Evolutionary conservation across 1,140 invertebrate species (phyloP).

Genomic region (Eueides isabella): DNA sequence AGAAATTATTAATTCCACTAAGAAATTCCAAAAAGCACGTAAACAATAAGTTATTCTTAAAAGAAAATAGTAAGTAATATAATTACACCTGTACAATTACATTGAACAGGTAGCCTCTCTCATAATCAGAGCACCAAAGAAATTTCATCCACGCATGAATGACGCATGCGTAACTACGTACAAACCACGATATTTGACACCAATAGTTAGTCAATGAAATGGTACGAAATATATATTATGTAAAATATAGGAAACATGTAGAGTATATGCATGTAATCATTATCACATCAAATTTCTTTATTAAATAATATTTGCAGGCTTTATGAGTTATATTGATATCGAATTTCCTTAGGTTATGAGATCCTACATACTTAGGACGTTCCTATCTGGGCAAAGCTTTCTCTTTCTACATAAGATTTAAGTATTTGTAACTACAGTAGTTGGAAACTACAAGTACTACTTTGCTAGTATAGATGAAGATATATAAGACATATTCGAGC

Average conservation of each 20-base stretch:
- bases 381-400: too few species aligned
- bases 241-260: conserved; percentile 11
- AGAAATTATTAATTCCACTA: too few species aligned
- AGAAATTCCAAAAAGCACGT: too few species aligned
- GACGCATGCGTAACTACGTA: conserved; percentile 16
- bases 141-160: conserved; percentile 24
- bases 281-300: neutral
- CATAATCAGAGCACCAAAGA: conserved; percentile 7
- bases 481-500: too few species aligned
- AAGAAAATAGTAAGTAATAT: neutral
- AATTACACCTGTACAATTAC: neutral
- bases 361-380: too few species aligned
- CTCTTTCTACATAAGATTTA: too few species aligned
- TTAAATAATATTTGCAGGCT: too few species aligned
- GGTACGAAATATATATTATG: conserved; percentile 18
- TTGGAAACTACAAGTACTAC: too few species aligned
- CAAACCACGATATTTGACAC: conserved; percentile 26
- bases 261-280: neutral
- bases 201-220: conserved; percentile 17
- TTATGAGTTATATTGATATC: neutral
- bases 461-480: too few species aligned
- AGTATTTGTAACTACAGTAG: too few species aligned
- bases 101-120: neutral
- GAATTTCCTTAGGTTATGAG: neutral
- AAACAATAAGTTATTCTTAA: too few species aligned